Evolutionary conservation across 1,140 invertebrate species (phyloP).

Genomic region (Trachelipus rathkii): DNA sequence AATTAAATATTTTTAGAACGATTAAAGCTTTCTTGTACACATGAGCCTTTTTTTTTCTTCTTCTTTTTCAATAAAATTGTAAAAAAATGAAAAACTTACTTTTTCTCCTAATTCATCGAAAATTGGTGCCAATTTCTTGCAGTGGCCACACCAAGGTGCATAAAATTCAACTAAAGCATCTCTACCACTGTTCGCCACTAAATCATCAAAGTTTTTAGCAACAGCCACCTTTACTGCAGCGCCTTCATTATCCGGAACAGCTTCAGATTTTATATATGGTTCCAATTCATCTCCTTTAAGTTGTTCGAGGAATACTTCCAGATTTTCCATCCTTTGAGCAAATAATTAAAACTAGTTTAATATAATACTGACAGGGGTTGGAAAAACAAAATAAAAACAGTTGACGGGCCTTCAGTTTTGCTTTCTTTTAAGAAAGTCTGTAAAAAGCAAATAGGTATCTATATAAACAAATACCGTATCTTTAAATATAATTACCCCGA

Average conservation of each 20-base stretch:
- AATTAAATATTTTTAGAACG: no score
- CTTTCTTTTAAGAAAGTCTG: no score
- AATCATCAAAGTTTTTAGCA: conserved; percentile 92
- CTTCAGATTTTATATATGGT: conserved; percentile 92
- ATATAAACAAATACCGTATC: no score
- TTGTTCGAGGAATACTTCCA: conserved; percentile 84
- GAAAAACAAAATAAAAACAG: no score
- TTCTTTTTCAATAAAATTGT: conserved; percentile 9
- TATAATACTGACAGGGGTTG: no score
- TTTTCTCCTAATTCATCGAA: conserved; percentile 92
- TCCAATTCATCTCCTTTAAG: conserved; percentile 77
- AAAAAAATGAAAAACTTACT: conserved; percentile 53
- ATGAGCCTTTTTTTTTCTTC: no score
- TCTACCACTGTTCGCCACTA: conserved; percentile 84
- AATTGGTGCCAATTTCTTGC: conserved; percentile 89
- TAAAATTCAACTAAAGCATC: conserved; percentile 97
- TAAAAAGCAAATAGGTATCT: no score
- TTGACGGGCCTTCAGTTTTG: no score
- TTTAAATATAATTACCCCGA: no score
- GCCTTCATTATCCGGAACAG: conserved; percentile 79
- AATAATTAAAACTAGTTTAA: no score
- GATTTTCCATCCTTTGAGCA: conserved; percentile 55
- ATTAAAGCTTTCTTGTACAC: no score
- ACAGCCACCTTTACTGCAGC: conserved; percentile 87
- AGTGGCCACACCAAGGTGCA: conserved; percentile 98